Base-by-base conservation (phyloP, 2,113 vertebrate species). In the Engystomops pustulosus region DNA sequence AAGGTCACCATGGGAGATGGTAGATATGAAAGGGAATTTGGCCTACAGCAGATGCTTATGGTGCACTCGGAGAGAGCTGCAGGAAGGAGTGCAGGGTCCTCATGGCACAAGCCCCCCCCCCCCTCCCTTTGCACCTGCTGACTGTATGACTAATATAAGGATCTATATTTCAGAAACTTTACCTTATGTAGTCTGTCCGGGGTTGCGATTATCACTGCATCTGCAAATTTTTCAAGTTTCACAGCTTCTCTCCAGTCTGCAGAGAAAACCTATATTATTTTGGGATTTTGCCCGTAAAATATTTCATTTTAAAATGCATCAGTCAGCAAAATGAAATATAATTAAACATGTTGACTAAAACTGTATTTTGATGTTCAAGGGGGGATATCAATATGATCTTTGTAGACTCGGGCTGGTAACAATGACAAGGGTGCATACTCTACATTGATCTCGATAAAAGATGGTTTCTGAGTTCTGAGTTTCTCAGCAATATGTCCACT, bases 131-230 rank as follows among this genome's bases (percentile, higher is more conserved):
- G 15, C 44, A 49, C 70, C 44, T 47, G 44, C 44, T 17, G 45
- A n/a, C n/a, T 44, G 23, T 12, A 25, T 41, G 36, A 45, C 69
- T 47, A 25, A 44, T 45, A 44, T 25, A 10, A 0, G 44, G 3
- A 14, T 0, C 23, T 30, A 14, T 4, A 23, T 44, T 41, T 71
- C 68, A 25, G 20, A 25, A n/a, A 20, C 38, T 68, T 18, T 47
- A 95, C 95, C 93, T 95, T 96, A 86, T 95, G 95, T 60, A 94
- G 89, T 23, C 85, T 87, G 85, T 96, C 95, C 1, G 95, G 95
- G 32, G 95, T 96, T 86, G 93, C 93, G 80, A 96, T 93, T 25
- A 95, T 88, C 9, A 93, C 94, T 0, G 93, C 94, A 51, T 96
- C 94, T 3, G 95, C 95, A 94, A 95, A 96, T 88, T 90, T 95